Evolutionary conservation across 2,113 vertebrate genomes (phyloP), one percentile per base, ranked within the genome.

Genomic region (Gymnogyps californianus): DNA sequence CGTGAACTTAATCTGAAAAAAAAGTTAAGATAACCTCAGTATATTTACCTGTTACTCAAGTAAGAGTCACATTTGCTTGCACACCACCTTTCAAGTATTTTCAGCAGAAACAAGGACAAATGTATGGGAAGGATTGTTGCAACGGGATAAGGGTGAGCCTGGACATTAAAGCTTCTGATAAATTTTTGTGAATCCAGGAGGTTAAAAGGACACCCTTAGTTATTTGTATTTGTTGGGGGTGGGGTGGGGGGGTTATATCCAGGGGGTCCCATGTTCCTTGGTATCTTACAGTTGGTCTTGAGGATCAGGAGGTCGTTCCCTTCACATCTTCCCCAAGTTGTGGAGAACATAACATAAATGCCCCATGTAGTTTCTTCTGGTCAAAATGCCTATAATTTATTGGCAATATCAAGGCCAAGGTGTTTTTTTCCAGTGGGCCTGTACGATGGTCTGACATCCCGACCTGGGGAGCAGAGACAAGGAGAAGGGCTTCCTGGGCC

Each of bases 361-460:
- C 25, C 59, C 25, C 4, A 5, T 4, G 17, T 24, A 11, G 17
- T 24, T 72, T 66, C 29, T 47, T 32, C 46, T 11, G 13, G n/a
- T 38, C 4, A 0, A 26, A 71, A 72, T 46, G 31, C 31, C 72
- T 59, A 1, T 40, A 3, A 59, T 42, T 77, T n/a, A 52, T 22
- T n/a, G 2, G 11, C 5, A 38, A 10, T 8, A 57, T 44, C n/a
- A 69, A 36, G 12, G n/a, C 47, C 29, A 13, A 49, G 10, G 15
- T 55, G 21, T 5, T 81, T 47, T 66, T 81, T 67, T 24, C 28
- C 28, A 34, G 44, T 29, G 19, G 32, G 79, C 9, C 38, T 25
- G 5, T 21, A 31, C 0, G 1, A 49, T 8, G 40, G 22, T 13
- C 42, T n/a, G 44, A 16, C 51, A n/a, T 26, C 42, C 24, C 4